These are phyloP conservation scores for Pangasius larnaudii DNA, from an alignment of 2,797 vertebrate genomes.

Conservation along the genomic window DNA sequence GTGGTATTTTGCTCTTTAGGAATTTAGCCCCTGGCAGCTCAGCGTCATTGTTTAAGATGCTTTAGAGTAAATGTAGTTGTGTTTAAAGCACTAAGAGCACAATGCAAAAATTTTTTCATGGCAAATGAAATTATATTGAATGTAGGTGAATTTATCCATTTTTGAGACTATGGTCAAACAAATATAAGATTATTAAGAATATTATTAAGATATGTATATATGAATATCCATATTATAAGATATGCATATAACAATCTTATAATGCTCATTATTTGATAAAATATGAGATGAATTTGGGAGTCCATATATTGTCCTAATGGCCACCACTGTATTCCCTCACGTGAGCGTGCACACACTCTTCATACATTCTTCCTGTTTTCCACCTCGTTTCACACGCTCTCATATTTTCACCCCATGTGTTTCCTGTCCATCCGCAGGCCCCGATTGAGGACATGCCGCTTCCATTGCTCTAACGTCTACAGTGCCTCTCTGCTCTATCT, in stretches of 20 bases:
- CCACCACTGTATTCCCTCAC: neutral
- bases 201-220: no score
- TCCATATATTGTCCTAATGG: neutral
- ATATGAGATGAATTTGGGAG: neutral
- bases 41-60: neutral
- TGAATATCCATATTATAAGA: no score
- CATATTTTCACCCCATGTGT: constrained; percentile 49
- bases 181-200: neutral
- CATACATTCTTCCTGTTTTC: constrained; percentile 42
- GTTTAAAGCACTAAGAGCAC: neutral
- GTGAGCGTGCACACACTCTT: neutral
- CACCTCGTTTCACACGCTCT: constrained; percentile 25
- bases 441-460: constrained; percentile 73
- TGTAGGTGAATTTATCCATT: neutral
- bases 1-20: neutral
- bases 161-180: neutral
- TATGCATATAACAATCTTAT: neutral
- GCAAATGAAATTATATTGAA: neutral
- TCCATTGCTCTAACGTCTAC: constrained; percentile 33
- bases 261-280: neutral
- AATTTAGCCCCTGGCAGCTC: neutral
- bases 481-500: neutral
- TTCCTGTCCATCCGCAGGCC: constrained; percentile 74
- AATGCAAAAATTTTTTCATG: neutral
- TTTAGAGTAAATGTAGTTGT: neutral